Conservation (phyloP, 1,140 invertebrate genomes). For the Cryptotermes secundus region DNA sequence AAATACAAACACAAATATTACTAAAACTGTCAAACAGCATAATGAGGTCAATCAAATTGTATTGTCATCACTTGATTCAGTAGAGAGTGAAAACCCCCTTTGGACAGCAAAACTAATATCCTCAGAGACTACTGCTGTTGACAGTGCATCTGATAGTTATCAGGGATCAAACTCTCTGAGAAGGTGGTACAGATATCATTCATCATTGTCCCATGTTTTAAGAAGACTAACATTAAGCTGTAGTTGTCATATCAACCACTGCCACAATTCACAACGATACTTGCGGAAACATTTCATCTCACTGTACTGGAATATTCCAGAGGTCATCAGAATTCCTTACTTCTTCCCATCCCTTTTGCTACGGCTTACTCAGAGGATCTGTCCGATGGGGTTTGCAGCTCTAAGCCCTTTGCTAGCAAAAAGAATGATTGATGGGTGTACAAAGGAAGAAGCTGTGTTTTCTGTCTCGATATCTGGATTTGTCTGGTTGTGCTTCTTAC, state of each 20-base stretch:
- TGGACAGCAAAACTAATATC: background rate
- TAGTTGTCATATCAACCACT: background rate
- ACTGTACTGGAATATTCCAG: background rate
- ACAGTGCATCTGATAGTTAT: background rate
- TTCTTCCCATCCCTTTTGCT: background rate
- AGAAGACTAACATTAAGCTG: background rate
- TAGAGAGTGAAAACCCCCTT: background rate
- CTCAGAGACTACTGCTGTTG: background rate
- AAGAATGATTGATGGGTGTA: background rate
- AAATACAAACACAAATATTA: background rate
- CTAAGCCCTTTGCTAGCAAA: background rate
- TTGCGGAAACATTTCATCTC: background rate
- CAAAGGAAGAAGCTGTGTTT: constrained; percentile 8
- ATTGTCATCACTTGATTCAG: background rate
- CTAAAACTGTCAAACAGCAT: background rate
- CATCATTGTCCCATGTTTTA: background rate
- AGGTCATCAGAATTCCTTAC: background rate
- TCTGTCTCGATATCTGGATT: constrained; percentile 24
- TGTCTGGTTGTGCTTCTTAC: constrained; percentile 15
- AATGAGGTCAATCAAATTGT: background rate
- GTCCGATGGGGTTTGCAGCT: constrained; percentile 21
- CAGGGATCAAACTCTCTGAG: background rate
- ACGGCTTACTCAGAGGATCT: background rate
- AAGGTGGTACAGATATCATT: background rate
- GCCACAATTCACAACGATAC: background rate